A percentile compares a stretch with the other conserved stretches of the same genome.
These are phyloP conservation scores for Dexiosoma caninum DNA, from an alignment of 2,888 invertebrate species.

Conservation along the genomic window DNA sequence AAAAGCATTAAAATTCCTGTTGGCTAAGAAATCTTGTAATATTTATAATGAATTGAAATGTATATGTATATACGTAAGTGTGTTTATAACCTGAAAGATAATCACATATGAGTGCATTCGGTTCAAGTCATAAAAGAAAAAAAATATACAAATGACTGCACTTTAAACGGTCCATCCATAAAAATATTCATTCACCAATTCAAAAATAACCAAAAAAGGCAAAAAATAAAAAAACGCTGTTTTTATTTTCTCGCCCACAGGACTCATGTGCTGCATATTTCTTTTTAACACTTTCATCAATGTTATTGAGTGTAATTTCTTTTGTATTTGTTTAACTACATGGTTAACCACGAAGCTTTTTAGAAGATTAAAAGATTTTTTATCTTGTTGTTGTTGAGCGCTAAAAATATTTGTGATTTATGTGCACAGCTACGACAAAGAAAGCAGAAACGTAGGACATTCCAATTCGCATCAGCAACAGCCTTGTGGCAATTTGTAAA, in stretches of 20 bases:
- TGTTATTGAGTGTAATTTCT: constrained; percentile 59
- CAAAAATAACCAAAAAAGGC: not conserved
- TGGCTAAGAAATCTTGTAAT: not conserved
- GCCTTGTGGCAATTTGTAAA: constrained; percentile 1
- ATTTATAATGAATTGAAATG: not conserved
- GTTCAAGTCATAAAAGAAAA: not conserved
- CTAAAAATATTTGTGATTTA: constrained; percentile 57
- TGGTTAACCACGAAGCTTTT: constrained; percentile 63
- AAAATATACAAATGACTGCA: constrained; percentile 37
- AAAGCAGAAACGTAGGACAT: not conserved
- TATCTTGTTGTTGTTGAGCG: not conserved
- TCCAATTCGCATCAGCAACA: not conserved
- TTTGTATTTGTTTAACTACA: constrained; percentile 55
- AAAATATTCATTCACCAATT: constrained; percentile 14
- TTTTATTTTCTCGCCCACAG: not conserved
- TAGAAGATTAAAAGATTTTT: constrained; percentile 64
- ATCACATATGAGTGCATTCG: constrained; percentile 22
- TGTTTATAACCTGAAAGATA: not conserved
- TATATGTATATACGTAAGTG: no score
- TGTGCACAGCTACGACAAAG: constrained; percentile 12
- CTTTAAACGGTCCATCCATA: constrained; percentile 35
- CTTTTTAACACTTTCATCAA: constrained; percentile 58
- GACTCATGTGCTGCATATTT: constrained; percentile 53
- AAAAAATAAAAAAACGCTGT: not conserved
- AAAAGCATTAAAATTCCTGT: not conserved